phyloP scores from a whole-genome alignment of 2,113 vertebrate genomes.

The Antigone vipio region DNA sequence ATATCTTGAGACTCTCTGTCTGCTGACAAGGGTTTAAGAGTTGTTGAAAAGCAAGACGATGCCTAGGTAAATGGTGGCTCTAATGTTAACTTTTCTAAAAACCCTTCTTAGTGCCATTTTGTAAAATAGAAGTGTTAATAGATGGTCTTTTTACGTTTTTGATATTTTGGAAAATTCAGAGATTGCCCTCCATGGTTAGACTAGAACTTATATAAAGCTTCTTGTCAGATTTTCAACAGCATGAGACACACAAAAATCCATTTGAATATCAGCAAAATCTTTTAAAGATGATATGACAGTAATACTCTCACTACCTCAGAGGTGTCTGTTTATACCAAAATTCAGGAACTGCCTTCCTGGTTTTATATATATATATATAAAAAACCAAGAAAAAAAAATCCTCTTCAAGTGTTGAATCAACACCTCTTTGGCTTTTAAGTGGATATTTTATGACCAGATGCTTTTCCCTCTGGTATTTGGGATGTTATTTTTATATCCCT shows the following conservation, averaged over 20 bases:
- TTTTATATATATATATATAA: not conserved
- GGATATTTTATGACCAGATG: constrained; percentile 55
- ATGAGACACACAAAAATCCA: not conserved
- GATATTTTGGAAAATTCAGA: not conserved
- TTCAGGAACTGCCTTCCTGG: not conserved
- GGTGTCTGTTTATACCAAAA: not conserved
- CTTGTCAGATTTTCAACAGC: not conserved
- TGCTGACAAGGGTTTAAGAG: not conserved
- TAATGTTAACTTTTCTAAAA: not conserved
- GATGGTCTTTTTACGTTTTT: not conserved
- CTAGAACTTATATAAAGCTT: not conserved
- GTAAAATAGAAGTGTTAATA: not conserved
- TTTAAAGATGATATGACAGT: not conserved
- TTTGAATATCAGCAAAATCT: not conserved
- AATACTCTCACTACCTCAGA: not conserved
- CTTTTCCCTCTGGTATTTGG: constrained; percentile 4
- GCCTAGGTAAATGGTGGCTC: not conserved
- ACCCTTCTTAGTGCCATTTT: not conserved
- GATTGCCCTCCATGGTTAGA: not conserved
- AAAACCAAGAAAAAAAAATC: not conserved
- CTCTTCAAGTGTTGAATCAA: constrained; percentile 23
- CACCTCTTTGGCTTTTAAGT: constrained; percentile 69
- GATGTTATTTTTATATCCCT: constrained; percentile 69
- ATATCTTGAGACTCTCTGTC: not conserved
- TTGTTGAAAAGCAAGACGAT: not conserved